A percentile compares a stretch with the other conserved stretches of the same genome.
phyloP scores from a whole-genome alignment of 2,888 invertebrate species.

The Acanthosepion esculentum region DNA sequence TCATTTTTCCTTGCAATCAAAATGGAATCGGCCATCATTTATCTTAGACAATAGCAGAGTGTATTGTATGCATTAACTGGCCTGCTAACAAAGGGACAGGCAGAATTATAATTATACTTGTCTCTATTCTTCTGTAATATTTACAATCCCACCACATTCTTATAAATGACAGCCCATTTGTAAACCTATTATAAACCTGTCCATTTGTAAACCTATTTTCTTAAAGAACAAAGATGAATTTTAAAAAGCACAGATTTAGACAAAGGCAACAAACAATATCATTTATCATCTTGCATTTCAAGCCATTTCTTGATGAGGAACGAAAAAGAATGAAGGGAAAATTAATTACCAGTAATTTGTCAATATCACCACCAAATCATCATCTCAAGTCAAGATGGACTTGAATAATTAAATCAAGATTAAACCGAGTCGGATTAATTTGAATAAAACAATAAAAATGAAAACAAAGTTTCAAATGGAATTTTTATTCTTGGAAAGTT shows the following conservation, averaged over 20 bases:
- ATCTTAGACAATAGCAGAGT: no score
- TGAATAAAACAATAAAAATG: neutral
- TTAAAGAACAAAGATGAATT: neutral
- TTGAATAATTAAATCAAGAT: slow-evolving; percentile 9
- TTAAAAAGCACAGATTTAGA: neutral
- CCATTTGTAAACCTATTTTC: neutral
- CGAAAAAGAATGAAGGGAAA: neutral
- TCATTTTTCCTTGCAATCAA: no score
- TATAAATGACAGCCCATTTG: neutral
- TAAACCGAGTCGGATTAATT: neutral
- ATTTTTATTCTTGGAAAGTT: neutral
- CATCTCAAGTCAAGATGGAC: neutral
- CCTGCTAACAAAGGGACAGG: no score
- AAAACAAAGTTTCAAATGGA: neutral
- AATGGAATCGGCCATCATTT: no score
- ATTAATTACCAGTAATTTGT: slow-evolving; percentile 10
- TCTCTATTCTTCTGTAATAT: no score
- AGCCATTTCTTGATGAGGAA: neutral
- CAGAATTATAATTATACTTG: no score
- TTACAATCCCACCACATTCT: neutral
- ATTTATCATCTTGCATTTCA: neutral
- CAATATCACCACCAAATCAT: neutral
- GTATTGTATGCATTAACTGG: no score
- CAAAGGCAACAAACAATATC: neutral
- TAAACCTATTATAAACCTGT: neutral